Base-by-base conservation (phyloP, 2,113 vertebrate genomes). In the Eidolon helvum region DNA sequence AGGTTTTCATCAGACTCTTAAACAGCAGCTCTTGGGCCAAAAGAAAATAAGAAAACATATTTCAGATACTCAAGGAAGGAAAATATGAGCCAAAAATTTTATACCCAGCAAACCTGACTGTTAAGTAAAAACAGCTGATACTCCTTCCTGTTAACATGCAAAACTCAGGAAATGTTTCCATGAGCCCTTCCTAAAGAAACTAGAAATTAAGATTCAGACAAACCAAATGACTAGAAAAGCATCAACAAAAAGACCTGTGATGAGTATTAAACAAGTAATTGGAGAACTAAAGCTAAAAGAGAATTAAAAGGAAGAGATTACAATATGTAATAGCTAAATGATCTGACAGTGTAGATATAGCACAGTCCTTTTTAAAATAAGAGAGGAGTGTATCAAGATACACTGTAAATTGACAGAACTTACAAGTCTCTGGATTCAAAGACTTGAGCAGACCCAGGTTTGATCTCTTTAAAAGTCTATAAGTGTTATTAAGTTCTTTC, bases 31-130 rank as follows among this genome's bases (percentile, higher is more conserved):
- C 40, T 43, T 40, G 16, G 14, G 35, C 43, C 87, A 87, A 94
- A 94, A 68, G 26, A 80, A 96, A 53, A 86, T 68, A 95, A 43
- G 55, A 11, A 90, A 95, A 87, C 9, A 75, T 68, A 77, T 61
- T 83, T 92, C 61, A 94, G 9, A 87, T 83, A 61, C 11, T 79
- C n/a, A 90, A 80, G 24, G 28, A 85, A 69, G 48, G 33, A 93
- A 90, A 94, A 80, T 28, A 77, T 48, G 7, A 91, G 69, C 6
- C 59, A 59, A 68, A 68, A 61, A 61, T 95, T 95, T 96, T 96
- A 93, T 93, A 94, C 33, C 78, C 71, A 72, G 26, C 40, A 85
- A 80, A 66, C 55, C 59, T 88, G 83, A 75, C 26, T 10, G 66
- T 89, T 50, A 26, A n/a, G 30, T 91, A 30, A 86, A 91, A 77